Evolutionary conservation across 2,797 vertebrate species (phyloP).

Genomic region (Loris lydekkerianus): DNA sequence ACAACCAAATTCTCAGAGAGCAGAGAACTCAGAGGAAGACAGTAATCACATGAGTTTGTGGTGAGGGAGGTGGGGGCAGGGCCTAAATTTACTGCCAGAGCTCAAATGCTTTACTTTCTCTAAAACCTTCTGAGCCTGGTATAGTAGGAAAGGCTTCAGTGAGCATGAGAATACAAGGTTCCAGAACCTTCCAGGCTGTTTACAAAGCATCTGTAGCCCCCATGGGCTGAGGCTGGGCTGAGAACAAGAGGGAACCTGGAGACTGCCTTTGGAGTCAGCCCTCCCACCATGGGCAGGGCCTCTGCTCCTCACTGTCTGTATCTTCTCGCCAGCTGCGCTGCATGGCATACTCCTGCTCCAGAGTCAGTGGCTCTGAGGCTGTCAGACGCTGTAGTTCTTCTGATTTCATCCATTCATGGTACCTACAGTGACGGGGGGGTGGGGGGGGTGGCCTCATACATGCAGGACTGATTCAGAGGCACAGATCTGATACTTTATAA

Average conservation of each 20-base stretch:
- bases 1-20: background rate
- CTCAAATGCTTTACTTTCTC: background rate
- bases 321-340: conserved; percentile 96
- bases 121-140: background rate
- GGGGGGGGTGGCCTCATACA: background rate
- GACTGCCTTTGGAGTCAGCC: background rate
- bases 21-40: background rate
- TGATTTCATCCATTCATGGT: conserved; percentile 97
- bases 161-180: background rate
- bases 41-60: background rate
- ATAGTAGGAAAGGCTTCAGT: background rate
- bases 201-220: background rate
- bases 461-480: background rate
- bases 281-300: background rate
- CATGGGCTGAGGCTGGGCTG: background rate
- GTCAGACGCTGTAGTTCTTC: conserved; percentile 95
- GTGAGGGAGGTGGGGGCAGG: background rate
- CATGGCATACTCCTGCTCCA: conserved; percentile 97
- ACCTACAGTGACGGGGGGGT: conserved; percentile 85
- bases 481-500: background rate
- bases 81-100: background rate
- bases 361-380: conserved; percentile 94
- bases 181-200: background rate
- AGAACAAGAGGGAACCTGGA: background rate
- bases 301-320: conserved; percentile 91